A percentile compares a stretch with the other conserved stretches of the same genome.
Conservation (phyloP, 2,888 invertebrate genomes). For the Linyphia triangularis region DNA sequence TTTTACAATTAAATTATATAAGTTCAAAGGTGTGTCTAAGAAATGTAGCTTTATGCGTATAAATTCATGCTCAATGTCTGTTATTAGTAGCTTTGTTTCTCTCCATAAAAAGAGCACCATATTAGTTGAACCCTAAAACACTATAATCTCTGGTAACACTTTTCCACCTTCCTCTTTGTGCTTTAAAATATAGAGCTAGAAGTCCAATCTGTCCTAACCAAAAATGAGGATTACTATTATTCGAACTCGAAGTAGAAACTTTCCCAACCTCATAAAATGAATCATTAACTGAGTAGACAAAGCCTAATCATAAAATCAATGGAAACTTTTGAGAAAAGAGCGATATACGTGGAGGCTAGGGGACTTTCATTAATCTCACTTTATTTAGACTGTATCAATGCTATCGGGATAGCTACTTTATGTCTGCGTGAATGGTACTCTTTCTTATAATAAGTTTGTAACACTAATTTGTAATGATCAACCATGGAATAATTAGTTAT, state of each 20-base stretch:
- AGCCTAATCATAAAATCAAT: constrained; percentile 70
- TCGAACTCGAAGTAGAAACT: constrained; percentile 38
- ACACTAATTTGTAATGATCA: not conserved
- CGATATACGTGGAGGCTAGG: constrained; percentile 21
- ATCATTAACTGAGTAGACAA: constrained; percentile 60
- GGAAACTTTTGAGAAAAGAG: constrained; percentile 31
- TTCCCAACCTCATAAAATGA: constrained; percentile 58
- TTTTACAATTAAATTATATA: no score
- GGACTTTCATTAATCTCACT: constrained; percentile 47
- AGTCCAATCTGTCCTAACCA: not conserved
- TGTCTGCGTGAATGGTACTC: not conserved
- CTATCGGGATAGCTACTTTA: constrained; percentile 19
- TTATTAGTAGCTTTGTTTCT: no score
- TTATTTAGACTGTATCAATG: constrained; percentile 53
- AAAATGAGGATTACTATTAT: constrained; percentile 14
- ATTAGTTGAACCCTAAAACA: no score
- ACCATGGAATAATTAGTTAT: not conserved
- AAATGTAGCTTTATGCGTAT: no score
- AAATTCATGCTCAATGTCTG: no score
- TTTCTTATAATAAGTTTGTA: not conserved
- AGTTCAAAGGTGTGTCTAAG: no score
- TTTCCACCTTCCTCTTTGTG: constrained; percentile 3
- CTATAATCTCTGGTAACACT: not conserved
- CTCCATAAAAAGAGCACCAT: no score
- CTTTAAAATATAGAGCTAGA: constrained; percentile 16